Conservation (phyloP, 2,888 invertebrate genomes). For the Xiphydria camelus region DNA sequence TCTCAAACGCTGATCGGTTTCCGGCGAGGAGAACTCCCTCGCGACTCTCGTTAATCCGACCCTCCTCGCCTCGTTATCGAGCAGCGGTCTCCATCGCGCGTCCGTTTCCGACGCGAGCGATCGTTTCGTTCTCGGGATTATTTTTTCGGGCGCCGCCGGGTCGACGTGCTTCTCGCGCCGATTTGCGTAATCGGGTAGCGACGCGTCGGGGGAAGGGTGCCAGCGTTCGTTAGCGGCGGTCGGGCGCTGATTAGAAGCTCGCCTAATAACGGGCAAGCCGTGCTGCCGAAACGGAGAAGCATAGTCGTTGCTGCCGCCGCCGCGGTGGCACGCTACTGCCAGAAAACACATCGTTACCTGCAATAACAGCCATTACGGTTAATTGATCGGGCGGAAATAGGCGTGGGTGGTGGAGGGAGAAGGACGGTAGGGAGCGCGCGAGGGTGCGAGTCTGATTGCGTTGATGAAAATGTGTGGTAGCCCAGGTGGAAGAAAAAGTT, state of each 20-base stretch:
- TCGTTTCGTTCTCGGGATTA: slow-evolving; percentile 6
- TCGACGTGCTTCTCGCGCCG: slow-evolving; percentile 11
- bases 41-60: no score
- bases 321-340: slow-evolving; percentile 18
- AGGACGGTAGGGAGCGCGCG: no score
- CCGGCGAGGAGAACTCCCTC: no score
- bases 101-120: slow-evolving; percentile 9
- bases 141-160: slow-evolving; percentile 5
- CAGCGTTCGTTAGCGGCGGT: slow-evolving; percentile 25
- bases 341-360: slow-evolving; percentile 24
- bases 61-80: no score
- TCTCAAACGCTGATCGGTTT: slow-evolving; percentile 1
- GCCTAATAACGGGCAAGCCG: slow-evolving; percentile 17
- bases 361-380: slow-evolving; percentile 25
- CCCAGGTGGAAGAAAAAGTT: no score
- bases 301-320: slow-evolving; percentile 20
- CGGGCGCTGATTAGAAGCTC: slow-evolving; percentile 27
- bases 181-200: slow-evolving; percentile 20
- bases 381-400: slow-evolving; percentile 22
- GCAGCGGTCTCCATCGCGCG: no score
- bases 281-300: slow-evolving; percentile 9
- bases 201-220: slow-evolving; percentile 6
- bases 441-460: no score
- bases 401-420: no score
- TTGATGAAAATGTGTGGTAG: no score